Conservation (phyloP, 2,113 vertebrate genomes). For the Pelusios castaneus region DNA sequence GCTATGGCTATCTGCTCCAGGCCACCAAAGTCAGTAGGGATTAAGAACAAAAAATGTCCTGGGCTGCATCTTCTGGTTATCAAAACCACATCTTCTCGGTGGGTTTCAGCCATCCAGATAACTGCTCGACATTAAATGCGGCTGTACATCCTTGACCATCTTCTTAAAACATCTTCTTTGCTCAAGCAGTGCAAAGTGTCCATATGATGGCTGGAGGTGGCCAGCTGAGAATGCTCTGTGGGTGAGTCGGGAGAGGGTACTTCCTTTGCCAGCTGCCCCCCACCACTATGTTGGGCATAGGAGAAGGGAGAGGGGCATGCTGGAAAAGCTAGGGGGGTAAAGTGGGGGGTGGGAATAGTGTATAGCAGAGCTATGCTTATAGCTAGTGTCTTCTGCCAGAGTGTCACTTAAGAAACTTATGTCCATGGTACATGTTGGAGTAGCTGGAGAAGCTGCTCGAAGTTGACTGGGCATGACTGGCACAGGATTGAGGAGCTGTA, state of each 20-base stretch:
- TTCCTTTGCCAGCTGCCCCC: neutral
- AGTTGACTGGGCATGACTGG: neutral
- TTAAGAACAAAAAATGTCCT: neutral
- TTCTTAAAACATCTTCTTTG: neutral
- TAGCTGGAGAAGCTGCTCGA: neutral
- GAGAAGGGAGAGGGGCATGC: neutral
- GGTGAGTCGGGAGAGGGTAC: neutral
- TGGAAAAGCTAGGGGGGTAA: neutral
- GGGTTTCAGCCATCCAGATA: neutral
- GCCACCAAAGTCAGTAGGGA: neutral
- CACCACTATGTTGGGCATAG: neutral
- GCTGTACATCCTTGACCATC: neutral
- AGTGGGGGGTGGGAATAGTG: neutral
- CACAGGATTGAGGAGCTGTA: neutral
- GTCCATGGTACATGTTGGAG: neutral
- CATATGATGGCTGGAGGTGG: neutral
- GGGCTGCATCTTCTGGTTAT: neutral
- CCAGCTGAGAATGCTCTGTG: neutral
- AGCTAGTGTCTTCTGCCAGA: neutral
- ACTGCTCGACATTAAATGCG: neutral
- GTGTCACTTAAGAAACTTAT: neutral
- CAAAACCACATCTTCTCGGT: neutral
- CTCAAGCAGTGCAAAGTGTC: neutral
- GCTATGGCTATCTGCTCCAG: neutral
- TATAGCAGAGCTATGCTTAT: neutral